A percentile compares a stretch with the other conserved stretches of the same genome.
Evolutionary conservation across 1,140 invertebrate genomes (phyloP).

Genomic region (Neodiprion virginianus): DNA sequence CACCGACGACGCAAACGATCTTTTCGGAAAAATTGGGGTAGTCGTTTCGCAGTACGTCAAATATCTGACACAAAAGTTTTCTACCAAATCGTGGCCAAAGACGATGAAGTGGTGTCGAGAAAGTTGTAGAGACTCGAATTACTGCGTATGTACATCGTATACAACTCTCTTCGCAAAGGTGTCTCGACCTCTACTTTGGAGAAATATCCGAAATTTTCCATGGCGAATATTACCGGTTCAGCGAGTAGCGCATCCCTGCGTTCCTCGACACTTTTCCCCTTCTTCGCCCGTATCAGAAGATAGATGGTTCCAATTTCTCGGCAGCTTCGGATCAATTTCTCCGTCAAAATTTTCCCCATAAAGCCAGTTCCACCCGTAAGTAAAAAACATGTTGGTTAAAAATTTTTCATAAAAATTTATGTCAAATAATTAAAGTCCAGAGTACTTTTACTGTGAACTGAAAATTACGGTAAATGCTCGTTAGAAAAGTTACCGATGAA

Average conservation of each 20-base stretch:
- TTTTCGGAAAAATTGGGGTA: not conserved
- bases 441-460: not conserved
- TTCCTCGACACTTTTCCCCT: conserved; percentile 58
- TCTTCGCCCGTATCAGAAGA: conserved; percentile 72
- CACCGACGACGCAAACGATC: not conserved
- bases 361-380: conserved; percentile 49
- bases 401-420: no score
- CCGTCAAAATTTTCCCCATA: conserved; percentile 73
- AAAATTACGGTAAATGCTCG: not conserved
- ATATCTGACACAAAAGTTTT: not conserved
- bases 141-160: not conserved
- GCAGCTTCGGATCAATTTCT: conserved; percentile 76
- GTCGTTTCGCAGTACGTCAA: not conserved
- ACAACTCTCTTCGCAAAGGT: no score
- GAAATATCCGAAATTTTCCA: no score
- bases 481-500: no score
- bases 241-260: conserved; percentile 26
- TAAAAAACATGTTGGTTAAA: no score
- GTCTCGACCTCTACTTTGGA: no score
- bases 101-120: not conserved
- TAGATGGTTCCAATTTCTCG: conserved; percentile 70
- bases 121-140: not conserved
- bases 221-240: not conserved
- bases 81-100: not conserved
- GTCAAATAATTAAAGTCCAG: not conserved